Percentiles rank a stretch among this genome's conserved stretches.
Conservation (phyloP, 1,140 invertebrate genomes). For the Dryas iulia region DNA sequence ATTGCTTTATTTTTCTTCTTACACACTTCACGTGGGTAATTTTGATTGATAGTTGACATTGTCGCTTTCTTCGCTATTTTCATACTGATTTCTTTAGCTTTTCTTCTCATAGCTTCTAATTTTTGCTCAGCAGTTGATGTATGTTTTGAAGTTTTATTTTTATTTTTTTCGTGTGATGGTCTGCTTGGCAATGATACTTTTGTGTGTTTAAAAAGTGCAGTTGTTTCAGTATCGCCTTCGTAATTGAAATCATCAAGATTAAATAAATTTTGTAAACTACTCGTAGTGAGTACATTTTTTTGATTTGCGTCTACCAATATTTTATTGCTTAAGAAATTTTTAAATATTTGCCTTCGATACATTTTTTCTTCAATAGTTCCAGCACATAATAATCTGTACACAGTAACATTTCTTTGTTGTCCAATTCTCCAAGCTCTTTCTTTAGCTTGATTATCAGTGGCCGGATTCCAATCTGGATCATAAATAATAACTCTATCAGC, state of each 20-base stretch:
- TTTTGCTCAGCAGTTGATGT: conserved; percentile 77
- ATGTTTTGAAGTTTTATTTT: conserved; percentile 41
- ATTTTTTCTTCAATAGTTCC: conserved; percentile 97
- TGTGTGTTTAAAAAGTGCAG: conserved; percentile 89
- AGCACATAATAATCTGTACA: conserved; percentile 92
- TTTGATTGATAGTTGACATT: conserved; percentile 37
- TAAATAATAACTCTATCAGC: conserved; percentile 97
- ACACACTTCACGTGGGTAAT: conserved; percentile 71
- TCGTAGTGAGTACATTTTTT: conserved; percentile 94
- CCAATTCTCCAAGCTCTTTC: conserved; percentile 97
- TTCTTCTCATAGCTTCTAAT: conserved; percentile 78
- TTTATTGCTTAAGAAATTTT: conserved; percentile 96
- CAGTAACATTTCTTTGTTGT: conserved; percentile 91
- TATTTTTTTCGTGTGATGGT: conserved; percentile 44
- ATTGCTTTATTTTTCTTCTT: conserved; percentile 68
- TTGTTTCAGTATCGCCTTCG: conserved; percentile 88
- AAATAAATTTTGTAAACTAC: conserved; percentile 95
- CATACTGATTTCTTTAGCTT: conserved; percentile 81
- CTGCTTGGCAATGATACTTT: conserved; percentile 78
- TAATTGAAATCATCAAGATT: conserved; percentile 88
- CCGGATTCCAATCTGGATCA: conserved; percentile 98
- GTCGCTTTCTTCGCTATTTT: conserved; percentile 63
- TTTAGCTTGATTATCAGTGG: conserved; percentile 91
- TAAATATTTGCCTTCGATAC: conserved; percentile 97
- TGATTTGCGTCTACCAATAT: conserved; percentile 96